These are phyloP conservation scores for Trididemnum clinides DNA, from an alignment of 23 tunicate species.

Conservation along the genomic window DNA sequence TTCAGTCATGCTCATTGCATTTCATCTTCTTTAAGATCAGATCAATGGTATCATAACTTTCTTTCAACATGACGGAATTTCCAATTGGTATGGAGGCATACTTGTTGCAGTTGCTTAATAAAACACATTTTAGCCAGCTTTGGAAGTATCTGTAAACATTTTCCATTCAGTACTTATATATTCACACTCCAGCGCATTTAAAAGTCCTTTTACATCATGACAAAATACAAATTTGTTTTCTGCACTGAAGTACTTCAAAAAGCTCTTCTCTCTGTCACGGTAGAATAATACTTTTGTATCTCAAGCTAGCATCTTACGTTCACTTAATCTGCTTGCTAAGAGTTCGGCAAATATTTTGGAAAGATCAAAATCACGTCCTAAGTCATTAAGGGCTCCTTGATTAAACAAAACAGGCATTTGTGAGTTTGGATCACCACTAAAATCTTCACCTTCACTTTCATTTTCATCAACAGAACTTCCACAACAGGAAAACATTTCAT, in stretches of 20 bases:
- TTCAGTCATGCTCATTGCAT: slow-evolving; percentile 7
- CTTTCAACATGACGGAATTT: neutral
- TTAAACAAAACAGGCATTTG: slow-evolving; percentile 23
- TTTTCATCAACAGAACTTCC: neutral
- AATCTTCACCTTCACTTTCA: neutral
- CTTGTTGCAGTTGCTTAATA: neutral
- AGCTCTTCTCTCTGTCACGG: slow-evolving; percentile 12
- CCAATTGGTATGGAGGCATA: slow-evolving; percentile 10
- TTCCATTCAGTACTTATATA: neutral
- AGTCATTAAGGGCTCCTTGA: slow-evolving; percentile 13
- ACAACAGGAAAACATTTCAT: neutral
- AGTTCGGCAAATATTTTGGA: neutral
- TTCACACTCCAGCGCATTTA: slow-evolving; percentile 14
- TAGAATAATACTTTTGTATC: slow-evolving; percentile 10
- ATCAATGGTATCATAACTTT: neutral
- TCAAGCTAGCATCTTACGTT: neutral
- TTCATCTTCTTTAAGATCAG: neutral
- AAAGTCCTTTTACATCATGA: neutral
- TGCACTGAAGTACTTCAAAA: neutral
- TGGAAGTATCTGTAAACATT: neutral
- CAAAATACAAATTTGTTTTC: slow-evolving; percentile 6
- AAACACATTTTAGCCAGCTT: neutral
- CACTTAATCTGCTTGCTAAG: neutral
- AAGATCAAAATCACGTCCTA: slow-evolving; percentile 8
- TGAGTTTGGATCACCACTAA: neutral